Evolutionary conservation across 2,113 vertebrate genomes (phyloP).

Genomic region (Lichenostomus cassidix): DNA sequence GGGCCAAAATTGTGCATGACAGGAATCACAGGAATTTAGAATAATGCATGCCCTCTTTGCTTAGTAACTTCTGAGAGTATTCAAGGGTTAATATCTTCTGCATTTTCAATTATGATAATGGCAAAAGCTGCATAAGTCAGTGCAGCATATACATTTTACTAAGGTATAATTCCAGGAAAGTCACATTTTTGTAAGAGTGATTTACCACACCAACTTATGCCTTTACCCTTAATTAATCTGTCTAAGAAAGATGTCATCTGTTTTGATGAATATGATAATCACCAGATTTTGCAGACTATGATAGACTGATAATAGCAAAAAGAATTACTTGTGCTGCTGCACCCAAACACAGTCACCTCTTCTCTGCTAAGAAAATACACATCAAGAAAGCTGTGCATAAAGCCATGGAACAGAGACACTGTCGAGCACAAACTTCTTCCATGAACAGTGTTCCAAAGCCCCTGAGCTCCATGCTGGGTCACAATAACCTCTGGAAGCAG

Average conservation of each 20-base stretch:
- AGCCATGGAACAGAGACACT: neutral
- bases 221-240: constrained; percentile 25
- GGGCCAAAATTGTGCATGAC: neutral
- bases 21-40: neutral
- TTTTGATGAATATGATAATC: neutral
- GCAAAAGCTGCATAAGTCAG: neutral
- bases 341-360: neutral
- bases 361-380: neutral
- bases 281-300: neutral
- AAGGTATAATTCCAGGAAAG: neutral
- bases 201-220: neutral
- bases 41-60: neutral
- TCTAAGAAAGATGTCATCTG: neutral
- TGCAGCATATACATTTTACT: neutral
- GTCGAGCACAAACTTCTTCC: neutral
- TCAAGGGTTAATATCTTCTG: neutral
- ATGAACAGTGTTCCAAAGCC: neutral
- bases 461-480: neutral
- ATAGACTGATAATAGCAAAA: neutral
- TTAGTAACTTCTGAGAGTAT: neutral
- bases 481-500: neutral
- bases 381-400: neutral
- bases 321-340: neutral
- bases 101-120: neutral
- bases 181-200: neutral